phyloP scores from a whole-genome alignment of 2,113 vertebrate species.

The Danionella cerebrum region DNA sequence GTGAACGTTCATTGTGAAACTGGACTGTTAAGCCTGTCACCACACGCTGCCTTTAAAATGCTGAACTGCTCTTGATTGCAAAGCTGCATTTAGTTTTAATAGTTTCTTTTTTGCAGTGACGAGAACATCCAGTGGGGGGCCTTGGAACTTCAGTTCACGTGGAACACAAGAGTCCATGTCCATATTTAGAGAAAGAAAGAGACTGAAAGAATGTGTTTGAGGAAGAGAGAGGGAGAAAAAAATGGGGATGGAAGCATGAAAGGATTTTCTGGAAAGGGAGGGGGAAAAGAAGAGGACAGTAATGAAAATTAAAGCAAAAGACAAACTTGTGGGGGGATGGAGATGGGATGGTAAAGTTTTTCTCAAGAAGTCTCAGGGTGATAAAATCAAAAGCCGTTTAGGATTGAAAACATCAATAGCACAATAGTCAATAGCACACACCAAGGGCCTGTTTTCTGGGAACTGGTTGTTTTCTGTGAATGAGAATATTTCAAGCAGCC shows the following conservation, averaged over 20 bases:
- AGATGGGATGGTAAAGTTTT: background rate
- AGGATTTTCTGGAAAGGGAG: background rate
- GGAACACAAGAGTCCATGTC: background rate
- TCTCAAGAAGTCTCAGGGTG: background rate
- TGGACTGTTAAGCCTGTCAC: background rate
- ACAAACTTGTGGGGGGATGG: background rate
- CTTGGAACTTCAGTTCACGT: background rate
- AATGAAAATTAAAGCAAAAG: constrained; percentile 3
- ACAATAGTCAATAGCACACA: background rate
- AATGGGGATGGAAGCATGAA: background rate
- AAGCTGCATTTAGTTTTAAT: background rate
- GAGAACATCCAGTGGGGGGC: background rate
- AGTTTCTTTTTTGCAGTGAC: background rate
- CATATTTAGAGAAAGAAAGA: constrained; percentile 16
- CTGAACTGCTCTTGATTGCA: background rate
- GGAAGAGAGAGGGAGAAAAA: background rate
- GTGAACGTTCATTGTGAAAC: background rate
- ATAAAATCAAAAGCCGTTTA: background rate
- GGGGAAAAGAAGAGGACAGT: background rate
- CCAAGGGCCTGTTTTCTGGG: background rate
- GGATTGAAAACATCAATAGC: background rate
- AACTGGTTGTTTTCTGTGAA: background rate
- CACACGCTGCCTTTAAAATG: background rate
- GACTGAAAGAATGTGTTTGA: background rate
- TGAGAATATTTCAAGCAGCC: background rate